Conservation (phyloP, 1,140 invertebrate genomes). For the Cotesia typhae region DNA sequence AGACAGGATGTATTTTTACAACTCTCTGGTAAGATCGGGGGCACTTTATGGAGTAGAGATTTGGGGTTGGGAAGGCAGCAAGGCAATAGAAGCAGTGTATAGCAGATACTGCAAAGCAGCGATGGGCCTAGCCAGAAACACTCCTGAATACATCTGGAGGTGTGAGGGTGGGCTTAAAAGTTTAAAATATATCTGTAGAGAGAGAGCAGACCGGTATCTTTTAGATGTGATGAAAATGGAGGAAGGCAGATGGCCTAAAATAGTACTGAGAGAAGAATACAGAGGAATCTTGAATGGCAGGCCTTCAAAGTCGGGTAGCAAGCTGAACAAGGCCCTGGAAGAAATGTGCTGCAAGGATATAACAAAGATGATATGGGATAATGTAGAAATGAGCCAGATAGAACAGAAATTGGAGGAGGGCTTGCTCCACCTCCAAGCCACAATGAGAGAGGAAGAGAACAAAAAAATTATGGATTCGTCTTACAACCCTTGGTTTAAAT, state of each 20-base stretch:
- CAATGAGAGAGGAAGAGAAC: no score
- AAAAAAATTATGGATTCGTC: no score
- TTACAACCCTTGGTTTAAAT: no score
- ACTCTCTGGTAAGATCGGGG: conserved; percentile 19
- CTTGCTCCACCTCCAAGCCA: no score
- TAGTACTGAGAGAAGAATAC: conserved; percentile 11
- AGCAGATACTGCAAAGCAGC: conserved; percentile 3
- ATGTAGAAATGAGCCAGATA: no score
- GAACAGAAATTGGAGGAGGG: no score
- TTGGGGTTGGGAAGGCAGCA: conserved; percentile 28
- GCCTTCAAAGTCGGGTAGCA: conserved; percentile 1
- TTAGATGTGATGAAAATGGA: conserved; percentile 14
- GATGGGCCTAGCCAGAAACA: neutral
- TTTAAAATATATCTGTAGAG: conserved; percentile 8
- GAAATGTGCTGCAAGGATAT: neutral
- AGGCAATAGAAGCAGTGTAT: neutral
- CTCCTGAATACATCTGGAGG: conserved; percentile 4
- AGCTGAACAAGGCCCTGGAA: neutral
- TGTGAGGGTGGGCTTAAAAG: neutral
- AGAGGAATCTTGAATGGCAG: conserved; percentile 14
- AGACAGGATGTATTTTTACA: conserved; percentile 24
- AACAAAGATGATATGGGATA: no score
- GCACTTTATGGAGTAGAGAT: conserved; percentile 29
- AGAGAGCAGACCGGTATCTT: neutral
- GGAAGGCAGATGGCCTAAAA: conserved; percentile 17